A percentile compares a stretch with the other conserved stretches of the same genome.
Evolutionary conservation across 2,797 vertebrate genomes (phyloP).

Genomic region (Scolopax bukidnonensis): DNA sequence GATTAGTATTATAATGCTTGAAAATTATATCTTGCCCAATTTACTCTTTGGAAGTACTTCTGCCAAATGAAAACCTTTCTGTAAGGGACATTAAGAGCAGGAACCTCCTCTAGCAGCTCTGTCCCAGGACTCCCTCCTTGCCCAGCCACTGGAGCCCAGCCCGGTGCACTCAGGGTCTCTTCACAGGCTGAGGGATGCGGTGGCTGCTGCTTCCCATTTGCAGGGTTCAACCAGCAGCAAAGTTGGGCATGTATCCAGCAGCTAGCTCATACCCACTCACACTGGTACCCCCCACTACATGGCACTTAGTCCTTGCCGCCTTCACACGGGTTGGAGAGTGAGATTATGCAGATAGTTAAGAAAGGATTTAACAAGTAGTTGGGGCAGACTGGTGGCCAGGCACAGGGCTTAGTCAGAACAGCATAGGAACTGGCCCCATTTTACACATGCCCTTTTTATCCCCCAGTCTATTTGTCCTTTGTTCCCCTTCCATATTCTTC

Average conservation of each 20-base stretch:
- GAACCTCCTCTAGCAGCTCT: background rate
- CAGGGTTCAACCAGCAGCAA: background rate
- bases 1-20: background rate
- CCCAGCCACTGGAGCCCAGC: background rate
- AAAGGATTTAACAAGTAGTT: background rate
- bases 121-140: background rate
- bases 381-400: background rate
- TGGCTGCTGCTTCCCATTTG: background rate
- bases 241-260: background rate
- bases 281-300: fast-evolving
- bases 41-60: background rate
- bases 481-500: background rate
- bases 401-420: background rate
- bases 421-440: too few relatives aligned
- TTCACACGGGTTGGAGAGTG: fast-evolving
- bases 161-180: background rate
- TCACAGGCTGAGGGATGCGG: fast-evolving
- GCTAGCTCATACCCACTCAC: too few relatives aligned
- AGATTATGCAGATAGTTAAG: background rate
- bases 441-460: background rate
- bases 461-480: background rate
- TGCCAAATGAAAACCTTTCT: background rate
- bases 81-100: background rate
- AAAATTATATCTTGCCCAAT: background rate
- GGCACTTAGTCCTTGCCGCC: background rate